Conservation (phyloP, 2,888 invertebrate species). For the Rhimphoctona megacephalus region DNA sequence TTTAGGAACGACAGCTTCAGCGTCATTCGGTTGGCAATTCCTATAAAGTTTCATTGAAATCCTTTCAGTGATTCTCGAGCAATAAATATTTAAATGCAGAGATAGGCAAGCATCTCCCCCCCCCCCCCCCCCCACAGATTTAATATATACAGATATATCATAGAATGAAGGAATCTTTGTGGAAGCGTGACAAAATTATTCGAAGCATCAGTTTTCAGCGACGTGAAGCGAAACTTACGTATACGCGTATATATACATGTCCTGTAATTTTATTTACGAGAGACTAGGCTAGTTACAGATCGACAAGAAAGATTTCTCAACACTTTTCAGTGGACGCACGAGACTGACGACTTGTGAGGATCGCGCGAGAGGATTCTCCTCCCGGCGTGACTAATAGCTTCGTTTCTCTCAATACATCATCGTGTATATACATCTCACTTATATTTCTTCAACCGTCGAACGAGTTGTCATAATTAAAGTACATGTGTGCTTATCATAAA, state of each 20-base stretch:
- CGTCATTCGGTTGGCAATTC: neutral
- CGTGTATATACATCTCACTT: constrained; percentile 1
- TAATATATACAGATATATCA: neutral
- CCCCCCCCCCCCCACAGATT: neutral
- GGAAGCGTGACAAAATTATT: constrained; percentile 63
- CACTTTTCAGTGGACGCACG: constrained; percentile 48
- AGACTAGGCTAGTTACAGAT: constrained; percentile 38
- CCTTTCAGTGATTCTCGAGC: neutral
- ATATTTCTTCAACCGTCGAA: constrained; percentile 20
- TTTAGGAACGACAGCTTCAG: neutral
- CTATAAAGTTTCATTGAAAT: neutral
- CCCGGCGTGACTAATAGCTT: constrained; percentile 51
- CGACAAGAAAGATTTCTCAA: constrained; percentile 61
- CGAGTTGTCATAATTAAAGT: constrained; percentile 21
- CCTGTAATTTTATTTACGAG: neutral
- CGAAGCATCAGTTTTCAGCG: constrained; percentile 52
- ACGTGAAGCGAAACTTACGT: constrained; percentile 31
- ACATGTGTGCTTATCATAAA: neutral
- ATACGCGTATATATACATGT: neutral
- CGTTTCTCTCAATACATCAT: constrained; percentile 52
- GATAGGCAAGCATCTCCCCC: neutral
- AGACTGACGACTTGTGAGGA: constrained; percentile 47
- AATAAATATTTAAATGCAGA: neutral
- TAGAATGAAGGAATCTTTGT: constrained; percentile 26
- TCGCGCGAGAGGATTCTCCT: constrained; percentile 39